Base-by-base conservation (phyloP, 2,797 vertebrate genomes). In the Catamblyrhynchus diadema region DNA sequence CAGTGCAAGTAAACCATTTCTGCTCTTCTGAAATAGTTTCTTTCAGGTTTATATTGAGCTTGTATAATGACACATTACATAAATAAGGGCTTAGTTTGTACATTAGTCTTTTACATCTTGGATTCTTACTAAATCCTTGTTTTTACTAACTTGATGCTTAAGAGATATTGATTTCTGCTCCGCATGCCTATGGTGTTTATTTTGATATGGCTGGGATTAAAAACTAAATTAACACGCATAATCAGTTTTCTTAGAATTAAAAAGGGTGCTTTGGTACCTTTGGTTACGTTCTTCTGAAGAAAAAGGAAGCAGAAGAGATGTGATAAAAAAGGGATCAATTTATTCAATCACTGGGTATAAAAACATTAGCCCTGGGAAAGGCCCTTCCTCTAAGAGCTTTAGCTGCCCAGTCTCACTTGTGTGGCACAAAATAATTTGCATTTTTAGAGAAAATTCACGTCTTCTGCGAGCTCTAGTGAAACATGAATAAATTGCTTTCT, bases 381-480 rank as follows among this genome's bases (percentile, higher is more conserved):
- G 60, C 53, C 78, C 89, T 96, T 96, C 92, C 97, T 97, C 96
- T 92, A 95, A 96, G 97, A 97, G 95, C 95, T 97, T 98, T 97
- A 97, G 96, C 96, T 96, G 84, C 95, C 32, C 77, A 92, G 91
- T 95, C 94, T 94, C 95, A 90, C 95, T 98, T 90, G 91, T 85
- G 86, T 97, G 95, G 88, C 90, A 97, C 94, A 93, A 96, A 95
- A 95, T 86, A 90, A 98, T 98, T 98, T 98, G 97, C 98, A 98
- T 98, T 98, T 98, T 98, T 98, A 98, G 97, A 98, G 98, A 96
- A 97, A 98, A 97, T 97, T 97, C 95, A 93, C 93, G 95, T 97
- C 97, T 97, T 95, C 94, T 74, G 74, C 81, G 91, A 97, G 94
- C 95, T 96, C 94, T 94, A 67, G 84, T 96, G 97, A 97, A 98